Conservation (phyloP, 2,113 vertebrate species). For the Aspidoscelis tigris region DNA sequence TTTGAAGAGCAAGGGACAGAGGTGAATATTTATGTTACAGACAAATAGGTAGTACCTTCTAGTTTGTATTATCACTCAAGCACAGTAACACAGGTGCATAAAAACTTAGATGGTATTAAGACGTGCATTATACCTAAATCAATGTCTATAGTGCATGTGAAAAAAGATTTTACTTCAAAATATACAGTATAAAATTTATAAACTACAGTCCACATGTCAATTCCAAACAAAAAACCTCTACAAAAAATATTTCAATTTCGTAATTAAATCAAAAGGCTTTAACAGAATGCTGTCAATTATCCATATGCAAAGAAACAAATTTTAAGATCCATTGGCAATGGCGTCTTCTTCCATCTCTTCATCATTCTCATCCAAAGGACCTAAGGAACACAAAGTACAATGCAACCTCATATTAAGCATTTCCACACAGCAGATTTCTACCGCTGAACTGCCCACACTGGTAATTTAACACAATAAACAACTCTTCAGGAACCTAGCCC, state of each 20-base stretch:
- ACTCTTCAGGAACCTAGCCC: neutral
- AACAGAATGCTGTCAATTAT: accelerated
- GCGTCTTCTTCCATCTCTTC: conserved; percentile 88
- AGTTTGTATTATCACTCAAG: neutral
- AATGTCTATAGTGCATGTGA: neutral
- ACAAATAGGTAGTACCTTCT: no score
- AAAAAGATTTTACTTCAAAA: conserved; percentile 60
- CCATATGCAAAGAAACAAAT: accelerated
- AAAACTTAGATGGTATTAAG: neutral
- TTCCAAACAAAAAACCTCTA: conserved; percentile 7
- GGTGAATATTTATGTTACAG: no score
- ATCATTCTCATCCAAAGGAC: conserved; percentile 73
- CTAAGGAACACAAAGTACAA: conserved; percentile 46
- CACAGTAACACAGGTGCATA: neutral
- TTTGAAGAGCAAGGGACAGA: no score
- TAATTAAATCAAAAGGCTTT: conserved; percentile 13
- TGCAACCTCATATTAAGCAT: no score
- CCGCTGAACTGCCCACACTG: no score
- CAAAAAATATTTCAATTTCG: neutral
- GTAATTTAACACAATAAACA: no score
- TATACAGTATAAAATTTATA: conserved; percentile 57
- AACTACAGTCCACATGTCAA: conserved; percentile 15
- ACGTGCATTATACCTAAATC: neutral
- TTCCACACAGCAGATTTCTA: no score
- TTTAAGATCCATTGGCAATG: conserved; percentile 85